Percentiles rank a stretch among this genome's conserved stretches.
Evolutionary conservation across 2,797 vertebrate genomes (phyloP).

Genomic region (Spinibarbus caldwelli): DNA sequence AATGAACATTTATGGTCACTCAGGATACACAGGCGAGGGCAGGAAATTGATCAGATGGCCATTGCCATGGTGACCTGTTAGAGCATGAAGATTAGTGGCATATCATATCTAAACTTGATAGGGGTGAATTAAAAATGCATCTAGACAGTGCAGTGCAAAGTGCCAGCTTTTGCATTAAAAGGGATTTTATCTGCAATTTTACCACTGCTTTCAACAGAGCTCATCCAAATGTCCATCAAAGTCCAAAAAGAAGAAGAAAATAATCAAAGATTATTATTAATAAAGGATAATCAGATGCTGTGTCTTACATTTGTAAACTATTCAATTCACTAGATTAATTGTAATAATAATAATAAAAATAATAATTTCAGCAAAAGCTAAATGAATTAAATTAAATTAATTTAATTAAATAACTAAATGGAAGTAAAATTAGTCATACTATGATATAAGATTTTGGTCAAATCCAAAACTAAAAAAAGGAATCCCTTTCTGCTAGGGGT

Average conservation of each 20-base stretch:
- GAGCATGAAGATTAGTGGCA: slow-evolving; percentile 60
- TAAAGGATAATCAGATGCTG: no score
- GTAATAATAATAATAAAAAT: background rate
- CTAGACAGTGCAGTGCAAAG: slow-evolving; percentile 11
- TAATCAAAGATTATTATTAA: background rate
- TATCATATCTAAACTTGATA: slow-evolving; percentile 54
- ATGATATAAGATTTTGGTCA: background rate
- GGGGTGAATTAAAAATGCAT: slow-evolving; percentile 42
- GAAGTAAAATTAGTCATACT: background rate
- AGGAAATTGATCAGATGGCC: slow-evolving; percentile 86
- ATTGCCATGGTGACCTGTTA: slow-evolving; percentile 78
- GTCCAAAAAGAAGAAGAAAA: background rate
- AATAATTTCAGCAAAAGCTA: background rate
- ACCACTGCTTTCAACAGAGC: background rate
- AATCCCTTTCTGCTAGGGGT: no score
- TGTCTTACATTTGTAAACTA: background rate
- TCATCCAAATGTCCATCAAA: background rate
- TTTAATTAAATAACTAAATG: no score
- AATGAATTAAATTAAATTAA: background rate
- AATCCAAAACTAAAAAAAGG: no score
- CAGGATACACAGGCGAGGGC: slow-evolving; percentile 80
- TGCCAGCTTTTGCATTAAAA: slow-evolving; percentile 1
- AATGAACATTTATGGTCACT: slow-evolving; percentile 81
- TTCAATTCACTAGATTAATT: background rate
- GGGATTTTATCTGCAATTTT: background rate